Base-by-base conservation (phyloP, 1,140 invertebrate species). In the Drosophila micromelanica region DNA sequence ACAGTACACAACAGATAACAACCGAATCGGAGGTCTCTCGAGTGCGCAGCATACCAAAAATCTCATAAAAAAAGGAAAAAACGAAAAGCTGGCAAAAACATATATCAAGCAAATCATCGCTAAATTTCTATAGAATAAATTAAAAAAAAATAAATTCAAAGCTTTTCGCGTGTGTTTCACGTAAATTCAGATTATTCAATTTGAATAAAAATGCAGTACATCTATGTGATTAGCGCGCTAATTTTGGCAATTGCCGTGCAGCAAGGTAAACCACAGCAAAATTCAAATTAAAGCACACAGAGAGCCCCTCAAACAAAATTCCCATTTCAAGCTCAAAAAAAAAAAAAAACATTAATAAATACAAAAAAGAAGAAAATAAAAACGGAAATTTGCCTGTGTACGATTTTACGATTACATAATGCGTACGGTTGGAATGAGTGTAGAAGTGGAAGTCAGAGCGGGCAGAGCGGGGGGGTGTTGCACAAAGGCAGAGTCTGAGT, bases 151-250 rank as follows among this genome's bases (percentile, higher is more conserved):
- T 12, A 32, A 15, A 35, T 45, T 15, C 17, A 15, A 32, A 20
- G 6, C 5, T 27, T 6, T 5, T 27, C 27, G 20, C 23, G 57
- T 55, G 70, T 67, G 64, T 57, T 55, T 54, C 5, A 48, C 63
- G 20, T 45, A 37, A 75, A 56, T 51, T 51, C 37, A 68, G 51
- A 35, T 60, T 40, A 59, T 45, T 37, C 32, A 72, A 70, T 23
- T 62, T 42, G 37, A 67, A 6, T 8, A 74, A 82, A 82, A 77
- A 89, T 89, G 84, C 84, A 89, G 85, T 80, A 89, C 65, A 80
- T 89, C 77, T 89, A 89, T 80, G 70, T 89, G 80, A 89, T 89
- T 75, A 90, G 84, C 70, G 84, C 85, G 73, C 70, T 89, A 27
- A 80, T 89, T 80, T 59, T 89, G 73, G 85, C 84, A 63, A 84